These are phyloP conservation scores for Drosophila watanabei DNA, from an alignment of 1,140 invertebrate genomes.

Conservation along the genomic window DNA sequence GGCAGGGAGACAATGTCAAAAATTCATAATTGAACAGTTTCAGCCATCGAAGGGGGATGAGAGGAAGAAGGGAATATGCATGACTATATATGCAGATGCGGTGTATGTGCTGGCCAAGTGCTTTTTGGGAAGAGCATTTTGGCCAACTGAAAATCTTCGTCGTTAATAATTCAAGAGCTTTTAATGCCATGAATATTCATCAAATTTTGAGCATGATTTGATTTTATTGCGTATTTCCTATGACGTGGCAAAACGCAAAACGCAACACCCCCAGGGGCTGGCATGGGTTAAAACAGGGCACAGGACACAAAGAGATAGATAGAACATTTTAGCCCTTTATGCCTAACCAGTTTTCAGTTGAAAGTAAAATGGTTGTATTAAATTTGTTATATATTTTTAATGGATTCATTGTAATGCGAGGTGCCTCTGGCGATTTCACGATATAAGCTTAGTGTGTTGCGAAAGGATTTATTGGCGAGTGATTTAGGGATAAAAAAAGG, in stretches of 20 bases:
- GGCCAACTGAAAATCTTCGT: constrained; percentile 76
- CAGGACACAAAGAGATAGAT: constrained; percentile 4
- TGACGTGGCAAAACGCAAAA: constrained; percentile 51
- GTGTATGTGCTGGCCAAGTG: constrained; percentile 60
- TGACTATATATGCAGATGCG: constrained; percentile 25
- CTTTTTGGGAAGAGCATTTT: constrained; percentile 67
- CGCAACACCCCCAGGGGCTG: not conserved
- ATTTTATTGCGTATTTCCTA: constrained; percentile 80
- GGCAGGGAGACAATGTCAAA: constrained; percentile 68
- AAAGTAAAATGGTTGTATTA: not conserved
- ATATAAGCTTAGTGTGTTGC: not conserved
- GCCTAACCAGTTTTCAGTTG: not conserved
- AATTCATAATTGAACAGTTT: constrained; percentile 83
- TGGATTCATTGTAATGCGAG: constrained; percentile 4
- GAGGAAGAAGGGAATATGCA: constrained; percentile 27
- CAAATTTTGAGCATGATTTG: constrained; percentile 83
- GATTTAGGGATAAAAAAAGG: not conserved
- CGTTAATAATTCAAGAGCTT: constrained; percentile 83
- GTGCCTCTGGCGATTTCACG: not conserved
- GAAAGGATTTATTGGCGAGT: not conserved
- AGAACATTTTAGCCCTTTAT: constrained; percentile 3
- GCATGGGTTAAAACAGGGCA: constrained; percentile 11
- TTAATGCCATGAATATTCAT: constrained; percentile 84
- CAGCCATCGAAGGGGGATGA: constrained; percentile 14
- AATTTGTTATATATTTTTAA: constrained; percentile 3